Evolutionary conservation across 2,888 invertebrate species (phyloP).

Genomic region (Xanthorhoe spadicearia): DNA sequence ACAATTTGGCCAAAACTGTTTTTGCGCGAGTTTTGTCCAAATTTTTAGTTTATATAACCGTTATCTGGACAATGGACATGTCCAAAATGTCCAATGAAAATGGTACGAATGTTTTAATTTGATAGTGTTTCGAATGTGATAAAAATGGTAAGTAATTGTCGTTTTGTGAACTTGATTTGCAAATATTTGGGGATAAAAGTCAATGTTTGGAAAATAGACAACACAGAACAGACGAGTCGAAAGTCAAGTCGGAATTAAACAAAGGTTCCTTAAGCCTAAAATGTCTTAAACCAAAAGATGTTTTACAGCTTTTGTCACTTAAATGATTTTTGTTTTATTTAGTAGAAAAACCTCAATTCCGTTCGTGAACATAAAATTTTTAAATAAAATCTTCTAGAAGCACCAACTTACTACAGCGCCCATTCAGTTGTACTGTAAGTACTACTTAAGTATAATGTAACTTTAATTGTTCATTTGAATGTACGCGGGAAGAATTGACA

Average conservation of each 20-base stretch:
- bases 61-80: conserved; percentile 34
- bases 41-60: conserved; percentile 40
- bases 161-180: background rate
- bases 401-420: background rate
- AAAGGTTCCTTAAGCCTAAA: too few species aligned
- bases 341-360: too few species aligned
- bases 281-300: too few species aligned
- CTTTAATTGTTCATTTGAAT: conserved; percentile 32
- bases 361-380: too few species aligned
- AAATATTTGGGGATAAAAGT: background rate
- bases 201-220: background rate
- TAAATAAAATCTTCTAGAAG: background rate
- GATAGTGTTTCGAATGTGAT: conserved; percentile 12
- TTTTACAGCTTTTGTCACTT: too few species aligned
- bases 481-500: conserved; percentile 12
- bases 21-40: conserved; percentile 34
- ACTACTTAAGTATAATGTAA: conserved; percentile 14
- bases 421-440: background rate
- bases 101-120: conserved; percentile 23
- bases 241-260: too few species aligned
- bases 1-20: conserved; percentile 34
- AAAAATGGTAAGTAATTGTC: conserved; percentile 5
- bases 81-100: conserved; percentile 17
- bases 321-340: too few species aligned
- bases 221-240: too few species aligned